Evolutionary conservation across 2,113 vertebrate species (phyloP).

Genomic region (Protobothrops flavoviridis): DNA sequence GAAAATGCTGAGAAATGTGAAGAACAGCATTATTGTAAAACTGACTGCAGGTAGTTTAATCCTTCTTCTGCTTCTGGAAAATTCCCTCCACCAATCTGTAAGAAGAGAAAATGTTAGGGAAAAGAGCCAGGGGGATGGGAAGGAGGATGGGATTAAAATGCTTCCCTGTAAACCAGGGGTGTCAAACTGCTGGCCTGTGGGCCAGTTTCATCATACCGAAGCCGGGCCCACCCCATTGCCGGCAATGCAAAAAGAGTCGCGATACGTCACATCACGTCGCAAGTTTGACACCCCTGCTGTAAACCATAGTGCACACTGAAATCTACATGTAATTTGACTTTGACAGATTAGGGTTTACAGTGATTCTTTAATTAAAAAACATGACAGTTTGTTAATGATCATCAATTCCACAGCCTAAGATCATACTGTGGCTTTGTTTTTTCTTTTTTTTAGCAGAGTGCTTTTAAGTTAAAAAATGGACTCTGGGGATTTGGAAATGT

Average conservation of each 20-base stretch:
- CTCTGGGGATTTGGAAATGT: neutral
- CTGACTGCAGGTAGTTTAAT: neutral
- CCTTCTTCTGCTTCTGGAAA: neutral
- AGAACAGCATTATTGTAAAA: neutral
- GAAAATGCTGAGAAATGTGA: neutral
- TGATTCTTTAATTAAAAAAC: neutral
- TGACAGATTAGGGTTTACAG: neutral
- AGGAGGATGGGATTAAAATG: neutral
- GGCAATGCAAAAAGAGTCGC: no score
- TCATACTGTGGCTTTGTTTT: neutral
- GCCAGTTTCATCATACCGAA: no score
- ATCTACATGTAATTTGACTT: neutral
- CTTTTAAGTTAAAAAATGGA: neutral
- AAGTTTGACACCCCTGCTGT: neutral
- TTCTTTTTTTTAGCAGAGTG: neutral
- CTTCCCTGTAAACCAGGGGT: no score
- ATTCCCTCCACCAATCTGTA: neutral
- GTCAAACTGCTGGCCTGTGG: no score
- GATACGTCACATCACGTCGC: no score
- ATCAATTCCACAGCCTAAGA: neutral
- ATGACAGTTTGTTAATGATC: neutral
- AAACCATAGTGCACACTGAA: neutral
- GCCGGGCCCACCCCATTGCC: no score
- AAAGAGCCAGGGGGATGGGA: neutral
- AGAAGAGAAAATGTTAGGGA: neutral